Evolutionary conservation across 2,797 vertebrate genomes (phyloP), one percentile per base, ranked within the genome.

Genomic region (Aplochiton taeniatus): DNA sequence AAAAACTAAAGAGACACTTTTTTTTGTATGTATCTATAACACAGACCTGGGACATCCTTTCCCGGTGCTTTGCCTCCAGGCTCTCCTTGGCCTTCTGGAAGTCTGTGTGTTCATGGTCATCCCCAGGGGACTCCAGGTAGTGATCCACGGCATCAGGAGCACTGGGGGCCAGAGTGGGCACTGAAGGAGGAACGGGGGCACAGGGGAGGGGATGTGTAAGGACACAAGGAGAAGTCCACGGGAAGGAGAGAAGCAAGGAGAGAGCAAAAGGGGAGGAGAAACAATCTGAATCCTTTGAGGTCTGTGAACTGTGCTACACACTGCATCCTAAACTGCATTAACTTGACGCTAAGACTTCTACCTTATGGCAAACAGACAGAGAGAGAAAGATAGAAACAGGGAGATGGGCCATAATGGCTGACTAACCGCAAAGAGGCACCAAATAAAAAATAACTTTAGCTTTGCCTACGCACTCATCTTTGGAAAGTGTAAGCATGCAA

Each of bases 41-140:
- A 54, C 69, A 45, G 75, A 98, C 97, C 93, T 97, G 91, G 11
- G 96, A 98, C 96, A 99, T 98, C 68, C 93, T 94, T 67, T 98
- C 97, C 1, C 95, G 90, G 80, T 99, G 96, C 75, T 94, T 98
- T 65, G 96, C 96, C 82, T 99, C 97, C 53, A 98, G 92, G 55
- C 95, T 95, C 77, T 99, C 97, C 78, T 98, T 99, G 69, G 97
- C 97, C 82, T 95, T 97, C 84, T 98, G 95, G 88, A 99, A 99
- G 82, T 95, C 94, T 12, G 92, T 84, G 8, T 99, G 97, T 13
- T 99, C 97, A 0, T 93, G 96, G 79, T 96, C 92, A 19, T 98
- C 96, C 0, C 96, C 95, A 0, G 96, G 95, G 1, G 94, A 92
- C 82, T 98, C 95, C 0, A 99, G 90, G 45, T 99, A 98, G 54